Percentiles rank a stretch among this genome's conserved stretches.
Conservation (phyloP, 2,888 invertebrate genomes). For the Apodemia hepburni region DNA sequence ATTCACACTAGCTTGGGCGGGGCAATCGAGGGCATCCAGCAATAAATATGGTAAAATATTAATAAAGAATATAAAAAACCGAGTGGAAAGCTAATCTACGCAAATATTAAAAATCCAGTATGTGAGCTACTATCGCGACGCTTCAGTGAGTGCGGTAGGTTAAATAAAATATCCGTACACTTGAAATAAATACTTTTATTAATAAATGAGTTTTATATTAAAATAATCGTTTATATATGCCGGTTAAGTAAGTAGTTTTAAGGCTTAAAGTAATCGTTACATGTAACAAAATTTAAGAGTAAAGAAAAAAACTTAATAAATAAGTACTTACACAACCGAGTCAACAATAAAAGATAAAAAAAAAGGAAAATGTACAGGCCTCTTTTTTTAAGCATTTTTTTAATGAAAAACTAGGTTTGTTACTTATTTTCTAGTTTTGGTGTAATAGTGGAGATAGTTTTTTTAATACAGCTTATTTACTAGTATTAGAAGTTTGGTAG, state of each 20-base stretch:
- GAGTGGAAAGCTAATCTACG: conserved; percentile 69
- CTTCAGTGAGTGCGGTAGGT: conserved; percentile 31
- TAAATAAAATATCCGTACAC: conserved; percentile 66
- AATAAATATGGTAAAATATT: conserved; percentile 58
- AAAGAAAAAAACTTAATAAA: conserved; percentile 67
- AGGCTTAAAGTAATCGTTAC: conserved; percentile 71
- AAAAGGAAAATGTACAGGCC: conserved; percentile 43
- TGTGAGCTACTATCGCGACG: conserved; percentile 67
- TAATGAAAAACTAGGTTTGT: conserved; percentile 40
- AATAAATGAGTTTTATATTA: conserved; percentile 60
- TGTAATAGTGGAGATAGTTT: conserved; percentile 63
- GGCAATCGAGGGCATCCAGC: conserved; percentile 73
- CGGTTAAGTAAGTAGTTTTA: conserved; percentile 66
- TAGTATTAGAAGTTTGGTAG: conserved; percentile 61
- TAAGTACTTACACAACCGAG: conserved; percentile 82
- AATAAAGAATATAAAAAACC: conserved; percentile 55
- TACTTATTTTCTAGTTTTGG: conserved; percentile 57
- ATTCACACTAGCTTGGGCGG: conserved; percentile 73
- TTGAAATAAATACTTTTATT: conserved; percentile 75
- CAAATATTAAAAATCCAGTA: conserved; percentile 61
- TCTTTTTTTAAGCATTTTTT: conserved; percentile 38
- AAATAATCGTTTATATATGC: conserved; percentile 62
- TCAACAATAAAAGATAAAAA: conserved; percentile 57
- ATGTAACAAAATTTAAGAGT: conserved; percentile 58
- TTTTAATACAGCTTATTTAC: conserved; percentile 51